Evolutionary conservation across 30 jellyfish, hydroid and myxozoan genomes (phyloP).

Genomic region (Chrysaora quinquecirrha): DNA sequence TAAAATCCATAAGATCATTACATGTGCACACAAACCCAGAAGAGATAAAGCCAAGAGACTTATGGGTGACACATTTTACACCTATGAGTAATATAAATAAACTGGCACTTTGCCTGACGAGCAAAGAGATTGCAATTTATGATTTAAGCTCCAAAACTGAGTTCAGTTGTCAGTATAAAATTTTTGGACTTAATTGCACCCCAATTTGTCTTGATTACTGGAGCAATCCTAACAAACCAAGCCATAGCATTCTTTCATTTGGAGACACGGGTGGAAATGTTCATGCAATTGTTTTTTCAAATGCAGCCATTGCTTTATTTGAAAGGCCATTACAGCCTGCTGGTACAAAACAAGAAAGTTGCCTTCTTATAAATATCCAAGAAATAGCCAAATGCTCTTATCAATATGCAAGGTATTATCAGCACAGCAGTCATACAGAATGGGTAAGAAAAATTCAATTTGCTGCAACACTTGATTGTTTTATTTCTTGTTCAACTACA

Average conservation of each 20-base stretch:
- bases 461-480: conserved; percentile 79
- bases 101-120: conserved; percentile 83
- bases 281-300: conserved; percentile 67
- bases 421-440: conserved; percentile 72
- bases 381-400: conserved; percentile 56
- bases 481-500: conserved; percentile 86
- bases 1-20: conserved; percentile 41
- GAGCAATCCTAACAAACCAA: conserved; percentile 68
- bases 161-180: conserved; percentile 81
- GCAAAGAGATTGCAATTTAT: conserved; percentile 81
- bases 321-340: conserved; percentile 90
- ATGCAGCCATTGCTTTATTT: conserved; percentile 73
- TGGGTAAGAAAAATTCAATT: conserved; percentile 87
- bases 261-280: conserved; percentile 94
- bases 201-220: conserved; percentile 88
- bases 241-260: conserved; percentile 60
- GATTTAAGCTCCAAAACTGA: conserved; percentile 78
- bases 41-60: conserved; percentile 76
- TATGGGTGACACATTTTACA: conserved; percentile 94
- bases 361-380: conserved; percentile 54
- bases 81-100: conserved; percentile 72
- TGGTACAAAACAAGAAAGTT: conserved; percentile 54
- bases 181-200: conserved; percentile 62
- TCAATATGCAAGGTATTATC: conserved; percentile 57
- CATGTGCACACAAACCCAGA: conserved; percentile 86